A percentile compares a stretch with the other conserved stretches of the same genome.
These are phyloP conservation scores for Pseudochirops corinnae DNA, from an alignment of 2,797 vertebrate species.

Conservation along the genomic window DNA sequence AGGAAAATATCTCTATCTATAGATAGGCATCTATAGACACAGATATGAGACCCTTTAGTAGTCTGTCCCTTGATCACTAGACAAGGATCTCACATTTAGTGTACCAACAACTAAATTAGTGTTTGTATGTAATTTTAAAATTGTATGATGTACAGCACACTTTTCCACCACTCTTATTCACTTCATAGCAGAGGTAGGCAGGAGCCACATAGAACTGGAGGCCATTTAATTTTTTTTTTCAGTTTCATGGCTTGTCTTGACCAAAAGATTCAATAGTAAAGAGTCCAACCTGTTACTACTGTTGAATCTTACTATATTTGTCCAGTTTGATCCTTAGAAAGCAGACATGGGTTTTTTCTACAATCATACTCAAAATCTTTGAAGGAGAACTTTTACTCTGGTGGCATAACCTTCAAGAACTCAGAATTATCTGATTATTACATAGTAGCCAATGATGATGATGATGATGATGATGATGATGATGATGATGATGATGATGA, in stretches of 20 bases:
- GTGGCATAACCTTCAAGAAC: neutral
- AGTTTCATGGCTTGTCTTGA: neutral
- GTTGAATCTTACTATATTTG: neutral
- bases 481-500: neutral
- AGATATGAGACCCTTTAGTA: neutral
- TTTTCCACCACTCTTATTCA: neutral
- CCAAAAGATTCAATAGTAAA: neutral
- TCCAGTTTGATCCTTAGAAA: neutral
- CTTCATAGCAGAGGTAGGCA: neutral
- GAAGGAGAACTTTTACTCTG: neutral
- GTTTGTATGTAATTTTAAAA: neutral
- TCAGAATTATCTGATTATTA: neutral
- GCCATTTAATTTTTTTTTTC: neutral
- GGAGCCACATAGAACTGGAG: neutral
- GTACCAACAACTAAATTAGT: neutral
- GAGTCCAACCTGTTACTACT: neutral
- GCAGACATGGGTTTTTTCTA: neutral
- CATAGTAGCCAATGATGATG: neutral
- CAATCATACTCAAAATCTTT: neutral
- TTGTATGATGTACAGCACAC: neutral
- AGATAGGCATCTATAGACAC: too few species aligned
- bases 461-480: too few species aligned
- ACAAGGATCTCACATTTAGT: neutral
- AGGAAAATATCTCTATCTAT: neutral
- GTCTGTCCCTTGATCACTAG: neutral